phyloP scores from a whole-genome alignment of 2,113 vertebrate species.

The Calonectris borealis region DNA sequence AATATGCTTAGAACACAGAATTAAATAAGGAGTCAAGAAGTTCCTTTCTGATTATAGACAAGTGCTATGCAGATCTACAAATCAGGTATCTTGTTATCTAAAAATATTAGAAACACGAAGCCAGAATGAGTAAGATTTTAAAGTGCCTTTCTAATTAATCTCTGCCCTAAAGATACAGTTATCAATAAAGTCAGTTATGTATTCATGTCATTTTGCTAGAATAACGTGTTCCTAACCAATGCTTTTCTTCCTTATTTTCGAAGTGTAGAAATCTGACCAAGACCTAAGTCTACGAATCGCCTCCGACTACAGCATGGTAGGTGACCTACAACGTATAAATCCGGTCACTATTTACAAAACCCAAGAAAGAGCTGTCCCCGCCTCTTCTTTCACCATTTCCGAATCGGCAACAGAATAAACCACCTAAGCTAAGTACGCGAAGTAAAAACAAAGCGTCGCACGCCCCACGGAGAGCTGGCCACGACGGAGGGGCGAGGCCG shows the following conservation, averaged over 20 bases:
- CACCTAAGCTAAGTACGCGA: fast-evolving
- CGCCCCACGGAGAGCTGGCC: not conserved
- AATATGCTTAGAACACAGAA: not conserved
- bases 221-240: not conserved
- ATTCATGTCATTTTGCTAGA: not conserved
- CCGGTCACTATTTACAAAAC: not conserved
- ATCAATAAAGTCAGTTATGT: not conserved
- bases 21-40: not conserved
- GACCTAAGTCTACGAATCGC: not conserved
- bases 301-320: not conserved
- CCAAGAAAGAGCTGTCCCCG: not conserved
- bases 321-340: not conserved
- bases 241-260: not conserved
- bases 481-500: not conserved
- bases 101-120: not conserved
- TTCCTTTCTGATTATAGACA: not conserved
- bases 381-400: not conserved
- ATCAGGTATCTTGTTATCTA: not conserved
- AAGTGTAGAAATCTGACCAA: not conserved
- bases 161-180: not conserved
- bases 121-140: not conserved
- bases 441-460: not conserved
- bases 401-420: not conserved
- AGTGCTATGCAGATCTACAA: not conserved
- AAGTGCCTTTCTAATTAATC: not conserved